Conservation (phyloP, 2,797 vertebrate species). For the Muscicapa comitata region DNA sequence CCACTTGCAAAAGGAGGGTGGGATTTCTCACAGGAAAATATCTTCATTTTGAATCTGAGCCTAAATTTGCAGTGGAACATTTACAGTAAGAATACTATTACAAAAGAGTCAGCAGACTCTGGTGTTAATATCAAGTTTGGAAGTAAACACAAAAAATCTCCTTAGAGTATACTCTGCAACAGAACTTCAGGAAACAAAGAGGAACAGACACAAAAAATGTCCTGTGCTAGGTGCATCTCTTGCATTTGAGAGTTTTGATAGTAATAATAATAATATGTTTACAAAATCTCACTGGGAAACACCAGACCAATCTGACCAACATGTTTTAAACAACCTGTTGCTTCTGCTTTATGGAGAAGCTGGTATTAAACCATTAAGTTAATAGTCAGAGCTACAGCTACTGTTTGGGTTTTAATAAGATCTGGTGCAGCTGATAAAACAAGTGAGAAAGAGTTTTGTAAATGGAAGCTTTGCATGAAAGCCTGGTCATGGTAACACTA, state of each 20-base stretch:
- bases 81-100: neutral
- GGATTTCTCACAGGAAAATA: neutral
- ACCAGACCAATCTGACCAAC: neutral
- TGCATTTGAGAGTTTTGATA: neutral
- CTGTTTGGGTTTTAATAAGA: constrained; percentile 17
- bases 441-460: neutral
- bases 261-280: neutral
- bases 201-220: neutral
- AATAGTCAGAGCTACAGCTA: neutral
- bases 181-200: neutral
- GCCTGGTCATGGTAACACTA: neutral
- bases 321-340: constrained; percentile 40
- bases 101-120: neutral
- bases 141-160: neutral
- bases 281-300: neutral
- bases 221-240: neutral
- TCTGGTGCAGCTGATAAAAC: constrained; percentile 10
- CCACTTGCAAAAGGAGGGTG: neutral
- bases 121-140: neutral
- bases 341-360: constrained; percentile 14
- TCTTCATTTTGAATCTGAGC: neutral
- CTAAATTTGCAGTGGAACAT: neutral
- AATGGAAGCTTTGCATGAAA: neutral
- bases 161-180: neutral
- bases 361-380: constrained; percentile 43